These are phyloP conservation scores for Phocoena phocoena DNA, from an alignment of 2,113 vertebrate genomes.

Conservation along the genomic window DNA sequence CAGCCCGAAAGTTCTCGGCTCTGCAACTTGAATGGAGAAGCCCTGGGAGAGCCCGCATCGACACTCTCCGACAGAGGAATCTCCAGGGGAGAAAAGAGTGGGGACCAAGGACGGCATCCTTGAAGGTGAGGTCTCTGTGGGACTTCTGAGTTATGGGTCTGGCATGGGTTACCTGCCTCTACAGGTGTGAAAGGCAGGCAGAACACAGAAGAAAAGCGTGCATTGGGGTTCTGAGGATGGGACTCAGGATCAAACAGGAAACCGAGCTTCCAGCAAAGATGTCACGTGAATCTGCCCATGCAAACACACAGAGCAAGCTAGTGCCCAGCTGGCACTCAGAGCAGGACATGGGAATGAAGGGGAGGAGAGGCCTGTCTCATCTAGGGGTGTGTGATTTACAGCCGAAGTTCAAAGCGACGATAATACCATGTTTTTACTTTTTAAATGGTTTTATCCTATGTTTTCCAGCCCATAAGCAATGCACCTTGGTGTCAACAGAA, in stretches of 20 bases:
- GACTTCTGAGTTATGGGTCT: not conserved
- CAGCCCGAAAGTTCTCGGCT: not conserved
- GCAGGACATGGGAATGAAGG: not conserved
- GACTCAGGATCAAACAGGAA: not conserved
- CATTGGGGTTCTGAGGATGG: not conserved
- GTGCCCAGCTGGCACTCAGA: not conserved
- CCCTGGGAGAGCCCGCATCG: rapidly evolving
- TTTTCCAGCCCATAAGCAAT: slow-evolving; percentile 76
- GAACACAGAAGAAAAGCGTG: not conserved
- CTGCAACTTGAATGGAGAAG: not conserved
- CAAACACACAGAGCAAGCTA: not conserved
- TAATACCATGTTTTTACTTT: slow-evolving; percentile 81
- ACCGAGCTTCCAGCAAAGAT: not conserved
- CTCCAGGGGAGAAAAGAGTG: not conserved
- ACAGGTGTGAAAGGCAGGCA: not conserved
- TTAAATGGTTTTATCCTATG: slow-evolving; percentile 81
- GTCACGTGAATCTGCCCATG: not conserved
- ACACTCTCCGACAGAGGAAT: not conserved
- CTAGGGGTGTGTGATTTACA: slow-evolving; percentile 58
- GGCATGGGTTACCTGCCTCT: not conserved
- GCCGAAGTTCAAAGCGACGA: slow-evolving; percentile 77
- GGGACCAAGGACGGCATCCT: not conserved
- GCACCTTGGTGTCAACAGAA: slow-evolving; percentile 84
- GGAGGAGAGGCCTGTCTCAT: slow-evolving; percentile 48
- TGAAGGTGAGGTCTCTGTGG: not conserved